A percentile compares a stretch with the other conserved stretches of the same genome.
Evolutionary conservation across 2,888 invertebrate genomes (phyloP).

Genomic region (Heliconius hortense): DNA sequence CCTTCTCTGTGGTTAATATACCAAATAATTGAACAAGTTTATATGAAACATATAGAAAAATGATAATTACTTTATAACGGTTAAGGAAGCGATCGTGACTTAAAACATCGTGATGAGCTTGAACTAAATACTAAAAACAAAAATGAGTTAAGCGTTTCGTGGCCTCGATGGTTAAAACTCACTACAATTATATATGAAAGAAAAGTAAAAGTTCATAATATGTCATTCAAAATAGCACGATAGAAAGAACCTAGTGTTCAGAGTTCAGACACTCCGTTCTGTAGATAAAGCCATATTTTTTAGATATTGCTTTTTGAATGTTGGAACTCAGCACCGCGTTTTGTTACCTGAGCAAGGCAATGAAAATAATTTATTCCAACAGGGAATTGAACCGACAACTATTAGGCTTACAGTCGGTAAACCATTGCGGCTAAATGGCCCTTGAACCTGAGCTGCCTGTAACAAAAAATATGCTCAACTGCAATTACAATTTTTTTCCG

Average conservation of each 20-base stretch:
- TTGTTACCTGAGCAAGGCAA: background rate
- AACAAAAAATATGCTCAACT: background rate
- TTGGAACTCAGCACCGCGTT: background rate
- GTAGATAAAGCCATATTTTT: too few relatives aligned
- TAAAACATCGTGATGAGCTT: slow-evolving; percentile 48
- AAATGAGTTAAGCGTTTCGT: slow-evolving; percentile 56
- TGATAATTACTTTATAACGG: slow-evolving; percentile 4
- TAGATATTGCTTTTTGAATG: too few relatives aligned
- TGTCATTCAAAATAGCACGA: background rate
- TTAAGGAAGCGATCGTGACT: slow-evolving; percentile 46
- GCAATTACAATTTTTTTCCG: too few relatives aligned
- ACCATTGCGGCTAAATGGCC: too few relatives aligned
- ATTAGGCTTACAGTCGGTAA: too few relatives aligned
- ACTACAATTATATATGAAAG: background rate
- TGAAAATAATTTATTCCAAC: background rate
- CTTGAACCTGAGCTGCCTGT: background rate
- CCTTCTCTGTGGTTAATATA: slow-evolving; percentile 1
- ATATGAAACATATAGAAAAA: background rate
- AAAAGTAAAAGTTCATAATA: slow-evolving; percentile 16
- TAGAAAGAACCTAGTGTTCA: background rate
- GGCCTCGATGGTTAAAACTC: slow-evolving; percentile 47
- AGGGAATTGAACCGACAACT: background rate
- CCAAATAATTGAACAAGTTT: slow-evolving; percentile 9
- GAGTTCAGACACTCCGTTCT: background rate
- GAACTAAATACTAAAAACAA: slow-evolving; percentile 47